These are phyloP conservation scores for Odocoileus virginianus DNA, from an alignment of 2,113 vertebrate genomes.

Conservation along the genomic window DNA sequence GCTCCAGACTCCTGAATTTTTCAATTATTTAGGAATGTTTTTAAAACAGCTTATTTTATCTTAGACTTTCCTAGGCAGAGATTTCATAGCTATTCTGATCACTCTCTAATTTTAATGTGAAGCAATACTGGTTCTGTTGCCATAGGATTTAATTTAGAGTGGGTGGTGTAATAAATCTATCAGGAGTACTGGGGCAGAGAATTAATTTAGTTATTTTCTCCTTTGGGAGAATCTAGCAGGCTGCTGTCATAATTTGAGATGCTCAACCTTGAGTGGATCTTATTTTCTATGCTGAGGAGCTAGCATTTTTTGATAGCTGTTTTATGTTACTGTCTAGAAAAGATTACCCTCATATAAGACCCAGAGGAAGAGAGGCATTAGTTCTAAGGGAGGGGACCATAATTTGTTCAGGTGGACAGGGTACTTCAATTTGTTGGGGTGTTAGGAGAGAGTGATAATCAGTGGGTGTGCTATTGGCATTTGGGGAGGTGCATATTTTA, in stretches of 20 bases:
- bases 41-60: background rate
- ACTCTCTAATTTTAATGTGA: background rate
- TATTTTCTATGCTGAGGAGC: background rate
- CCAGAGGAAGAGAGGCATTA: background rate
- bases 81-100: background rate
- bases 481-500: background rate
- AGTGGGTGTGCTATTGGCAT: background rate
- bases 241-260: background rate
- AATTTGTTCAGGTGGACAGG: background rate
- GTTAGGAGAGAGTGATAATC: background rate
- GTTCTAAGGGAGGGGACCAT: background rate
- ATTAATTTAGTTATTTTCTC: background rate
- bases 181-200: background rate
- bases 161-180: background rate
- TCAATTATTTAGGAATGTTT: background rate
- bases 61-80: background rate
- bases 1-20: background rate
- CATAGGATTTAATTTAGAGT: background rate
- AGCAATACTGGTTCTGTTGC: background rate
- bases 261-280: background rate
- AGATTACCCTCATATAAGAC: background rate
- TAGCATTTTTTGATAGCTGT: background rate
- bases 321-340: background rate
- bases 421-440: background rate
- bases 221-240: background rate